These are phyloP conservation scores for Dugesia japonica DNA, from an alignment of 2,888 invertebrate genomes.

Conservation along the genomic window DNA sequence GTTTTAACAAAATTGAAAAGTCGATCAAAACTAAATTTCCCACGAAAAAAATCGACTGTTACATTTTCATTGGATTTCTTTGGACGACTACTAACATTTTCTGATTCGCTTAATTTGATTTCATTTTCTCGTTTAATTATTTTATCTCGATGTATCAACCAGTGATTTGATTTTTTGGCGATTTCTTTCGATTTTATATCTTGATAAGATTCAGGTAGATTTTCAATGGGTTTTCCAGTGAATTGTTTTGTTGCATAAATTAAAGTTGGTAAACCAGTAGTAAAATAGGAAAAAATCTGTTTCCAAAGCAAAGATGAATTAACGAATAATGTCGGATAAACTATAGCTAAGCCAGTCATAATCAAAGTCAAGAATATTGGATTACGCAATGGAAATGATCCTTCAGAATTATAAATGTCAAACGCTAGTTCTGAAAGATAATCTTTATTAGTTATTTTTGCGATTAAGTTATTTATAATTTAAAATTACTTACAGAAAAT, in stretches of 20 bases:
- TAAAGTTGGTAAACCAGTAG: neutral
- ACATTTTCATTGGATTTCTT: no score
- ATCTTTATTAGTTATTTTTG: neutral
- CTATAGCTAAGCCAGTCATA: neutral
- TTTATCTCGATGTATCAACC: neutral
- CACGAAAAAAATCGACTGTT: no score
- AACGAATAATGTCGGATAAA: neutral
- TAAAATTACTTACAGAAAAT: neutral
- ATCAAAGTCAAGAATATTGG: neutral
- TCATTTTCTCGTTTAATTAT: no score
- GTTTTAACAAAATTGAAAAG: no score
- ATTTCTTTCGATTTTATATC: neutral
- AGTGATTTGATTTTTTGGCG: neutral
- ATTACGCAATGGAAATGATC: neutral
- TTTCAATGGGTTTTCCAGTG: neutral
- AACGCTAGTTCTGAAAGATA: neutral
- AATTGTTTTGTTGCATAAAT: neutral
- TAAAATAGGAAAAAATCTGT: neutral
- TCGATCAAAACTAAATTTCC: no score
- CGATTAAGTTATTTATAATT: neutral
- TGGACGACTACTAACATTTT: no score
- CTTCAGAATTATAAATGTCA: slow-evolving; percentile 10
- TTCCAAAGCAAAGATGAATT: neutral
- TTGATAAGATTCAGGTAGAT: neutral
- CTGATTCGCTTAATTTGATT: no score